Evolutionary conservation across 2,797 vertebrate species (phyloP), one percentile per base, ranked within the genome.

Genomic region (Parauchenoglanis ngamensis): DNA sequence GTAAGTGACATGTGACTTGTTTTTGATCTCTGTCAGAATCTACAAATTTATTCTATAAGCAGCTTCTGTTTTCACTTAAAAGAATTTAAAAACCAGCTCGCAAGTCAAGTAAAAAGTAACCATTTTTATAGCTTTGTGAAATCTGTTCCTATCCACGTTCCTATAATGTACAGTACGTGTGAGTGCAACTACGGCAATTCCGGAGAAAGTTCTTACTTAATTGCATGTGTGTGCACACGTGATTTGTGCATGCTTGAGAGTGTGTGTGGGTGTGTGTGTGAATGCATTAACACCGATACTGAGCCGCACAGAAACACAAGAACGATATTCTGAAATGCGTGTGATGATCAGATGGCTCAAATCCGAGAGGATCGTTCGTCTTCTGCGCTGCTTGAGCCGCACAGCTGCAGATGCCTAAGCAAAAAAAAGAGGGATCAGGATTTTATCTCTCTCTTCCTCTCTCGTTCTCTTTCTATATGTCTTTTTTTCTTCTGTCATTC

Each of bases 341-440:
- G 44, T 83, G 80, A 80, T 80, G 78, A 65, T 83, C 80, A 28
- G 59, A 82, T 82, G 61, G 25, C 59, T 67, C 44, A 67, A 67
- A 67, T 82, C 61, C 17, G 28, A 83, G n/a, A 4, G 12, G 44
- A 67, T 67, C 4, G 63, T 83, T 83, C 40, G 17, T 83, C 44
- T 54, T 83, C n/a, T 11, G n/a, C 13, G 0, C 61, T 68, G 44
- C 80, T 83, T 67, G 63, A 68, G 44, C 63, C 10, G 10, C 61
- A 83, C 80, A 83, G 80, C 61, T 83, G 80, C 61, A 68, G 46
- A 83, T 85, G 54, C 56, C 70, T 59, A 23, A 84, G 82, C n/a
- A 8, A 56, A 57, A 78, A 68, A 82, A 65, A 67, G 46, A 67
- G 61, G 61, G n/a, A 52, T 67, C 63, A 65, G 40, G 17, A 49